Evolutionary conservation across 2,888 invertebrate genomes (phyloP), one percentile per base, ranked within the genome.

Genomic region (Aphrophora alni): DNA sequence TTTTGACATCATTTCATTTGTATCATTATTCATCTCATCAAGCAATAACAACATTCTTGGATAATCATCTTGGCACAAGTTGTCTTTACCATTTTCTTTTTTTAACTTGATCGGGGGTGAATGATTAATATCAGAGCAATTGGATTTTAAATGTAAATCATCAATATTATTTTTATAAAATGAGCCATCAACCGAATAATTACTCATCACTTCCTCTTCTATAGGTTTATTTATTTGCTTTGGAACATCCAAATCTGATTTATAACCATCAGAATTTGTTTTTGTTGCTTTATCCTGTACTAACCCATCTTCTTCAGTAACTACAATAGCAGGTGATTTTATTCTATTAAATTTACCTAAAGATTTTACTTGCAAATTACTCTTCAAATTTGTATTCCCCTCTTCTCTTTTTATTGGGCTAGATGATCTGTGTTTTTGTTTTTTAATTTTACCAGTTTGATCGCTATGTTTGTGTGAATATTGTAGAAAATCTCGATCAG

Each of bases 361-460:
- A 59, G 12, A n/a, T 59, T 59, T 59, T 3, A 59, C 59, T 14
- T 59, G 12, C 4, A 10, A 21, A 59, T 21, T 59, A 17, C 44
- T 44, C 21, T 21, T 59, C 2, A 21, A 2, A 59, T 21, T 59
- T 59, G 12, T 59, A 59, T 21, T 59, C 59, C 21, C 21, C 0
- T 59, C 59, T 4, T 59, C 21, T 3, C 59, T 21, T 21, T 59
- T 59, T 59, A 59, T 59, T 21, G 59, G 59, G 21, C 59, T 59
- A 21, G 59, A 21, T 12, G 59, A 21, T 21, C 59, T 59, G n/a
- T 59, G 1, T 59, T 74, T 26, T 38, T 38, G 44, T 24, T 74
- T 26, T 38, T 74, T 74, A 25, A 44, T 25, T 25, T 74, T 74
- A 38, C 33, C 21, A n/a, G 74, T 38, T 38, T 74, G 38, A n/a